These are phyloP conservation scores for Caenorhabditis remanei DNA, from an alignment of 1,140 invertebrate genomes.

Conservation along the genomic window DNA sequence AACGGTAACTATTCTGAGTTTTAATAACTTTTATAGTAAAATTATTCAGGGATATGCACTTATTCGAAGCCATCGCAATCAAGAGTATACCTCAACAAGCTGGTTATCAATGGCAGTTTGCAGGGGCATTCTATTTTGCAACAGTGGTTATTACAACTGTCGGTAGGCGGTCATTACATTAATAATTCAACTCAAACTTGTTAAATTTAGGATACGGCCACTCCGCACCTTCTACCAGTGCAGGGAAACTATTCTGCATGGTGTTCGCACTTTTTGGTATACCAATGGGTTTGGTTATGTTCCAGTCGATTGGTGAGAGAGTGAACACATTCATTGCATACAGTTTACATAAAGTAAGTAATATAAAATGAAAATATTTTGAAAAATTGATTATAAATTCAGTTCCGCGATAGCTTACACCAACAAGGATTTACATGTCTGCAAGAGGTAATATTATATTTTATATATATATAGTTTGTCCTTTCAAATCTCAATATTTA, in stretches of 20 bases:
- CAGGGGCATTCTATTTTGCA: slow-evolving; percentile 97
- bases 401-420: slow-evolving; percentile 61
- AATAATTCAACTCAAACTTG: not conserved
- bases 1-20: slow-evolving; percentile 61
- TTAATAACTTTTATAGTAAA: not conserved
- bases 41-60: slow-evolving; percentile 86
- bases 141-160: slow-evolving; percentile 98
- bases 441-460: slow-evolving; percentile 47
- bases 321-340: slow-evolving; percentile 94
- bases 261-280: slow-evolving; percentile 79
- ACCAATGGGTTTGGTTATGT: slow-evolving; percentile 94
- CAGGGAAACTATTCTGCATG: slow-evolving; percentile 79
- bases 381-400: not conserved
- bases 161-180: slow-evolving; percentile 81
- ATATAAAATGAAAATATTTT: not conserved
- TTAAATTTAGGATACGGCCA: slow-evolving; percentile 78
- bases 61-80: slow-evolving; percentile 92
- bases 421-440: slow-evolving; percentile 58
- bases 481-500: too few species aligned
- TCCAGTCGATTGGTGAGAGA: slow-evolving; percentile 96
- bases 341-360: slow-evolving; percentile 83
- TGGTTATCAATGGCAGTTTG: slow-evolving; percentile 95
- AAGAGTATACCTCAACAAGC: slow-evolving; percentile 96
- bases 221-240: slow-evolving; percentile 76
- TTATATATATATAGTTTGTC: too few species aligned